Percentiles rank a stretch among this genome's conserved stretches.
Conservation (phyloP, 2,797 vertebrate species). For the Helicolenus hilgendorfi region DNA sequence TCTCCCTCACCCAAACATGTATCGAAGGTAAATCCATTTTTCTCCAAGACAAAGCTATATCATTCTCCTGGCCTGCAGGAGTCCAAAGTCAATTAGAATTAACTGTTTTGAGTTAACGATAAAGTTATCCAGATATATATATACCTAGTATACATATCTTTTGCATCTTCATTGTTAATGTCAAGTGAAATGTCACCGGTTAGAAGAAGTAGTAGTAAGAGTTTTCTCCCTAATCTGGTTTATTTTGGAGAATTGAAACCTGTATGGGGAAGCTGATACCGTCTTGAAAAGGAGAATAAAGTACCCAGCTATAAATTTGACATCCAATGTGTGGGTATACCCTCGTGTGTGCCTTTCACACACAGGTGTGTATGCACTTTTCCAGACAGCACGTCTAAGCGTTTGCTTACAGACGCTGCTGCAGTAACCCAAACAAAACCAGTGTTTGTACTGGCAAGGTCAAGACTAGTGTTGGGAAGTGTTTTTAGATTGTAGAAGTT, state of each 20-base stretch:
- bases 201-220: neutral
- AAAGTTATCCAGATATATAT: too few species aligned
- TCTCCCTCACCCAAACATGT: too few species aligned
- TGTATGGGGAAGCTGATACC: neutral
- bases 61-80: too few species aligned
- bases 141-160: too few species aligned
- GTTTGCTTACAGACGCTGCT: conserved; percentile 1
- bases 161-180: neutral
- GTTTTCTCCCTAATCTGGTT: neutral
- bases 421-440: conserved; percentile 22
- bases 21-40: too few species aligned
- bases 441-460: conserved; percentile 7
- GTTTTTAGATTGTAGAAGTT: neutral
- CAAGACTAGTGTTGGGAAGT: neutral
- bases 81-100: too few species aligned
- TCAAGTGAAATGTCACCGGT: neutral
- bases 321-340: neutral
- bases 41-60: too few species aligned
- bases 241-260: conserved; percentile 1
- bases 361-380: neutral
- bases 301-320: neutral
- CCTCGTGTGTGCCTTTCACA: neutral
- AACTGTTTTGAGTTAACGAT: too few species aligned
- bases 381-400: neutral
- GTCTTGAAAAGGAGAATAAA: neutral